phyloP scores from a whole-genome alignment of 1,140 invertebrate species.

The Agrilus planipennis region DNA sequence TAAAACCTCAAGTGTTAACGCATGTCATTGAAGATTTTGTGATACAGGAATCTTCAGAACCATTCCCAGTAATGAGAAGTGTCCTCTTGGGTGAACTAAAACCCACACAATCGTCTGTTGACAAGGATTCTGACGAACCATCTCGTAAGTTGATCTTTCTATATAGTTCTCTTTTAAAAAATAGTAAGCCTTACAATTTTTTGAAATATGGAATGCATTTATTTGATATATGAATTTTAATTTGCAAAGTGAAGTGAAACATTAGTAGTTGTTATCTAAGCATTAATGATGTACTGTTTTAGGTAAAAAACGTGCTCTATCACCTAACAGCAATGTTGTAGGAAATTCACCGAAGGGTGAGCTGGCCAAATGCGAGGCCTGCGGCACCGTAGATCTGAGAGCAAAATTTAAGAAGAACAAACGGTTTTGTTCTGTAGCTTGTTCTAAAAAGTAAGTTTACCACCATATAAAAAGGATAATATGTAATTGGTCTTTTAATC shows the following conservation, averaged over 20 bases:
- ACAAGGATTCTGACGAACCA: slow-evolving; percentile 54
- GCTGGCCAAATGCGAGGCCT: slow-evolving; percentile 63
- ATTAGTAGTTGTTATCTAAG: slow-evolving; percentile 20
- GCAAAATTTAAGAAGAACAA: slow-evolving; percentile 65
- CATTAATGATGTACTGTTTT: too few species aligned
- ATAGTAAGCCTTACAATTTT: not conserved
- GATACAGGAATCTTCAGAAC: slow-evolving; percentile 85
- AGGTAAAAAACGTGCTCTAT: slow-evolving; percentile 22
- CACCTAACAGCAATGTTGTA: slow-evolving; percentile 26
- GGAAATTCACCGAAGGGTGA: slow-evolving; percentile 32
- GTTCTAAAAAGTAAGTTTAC: slow-evolving; percentile 48
- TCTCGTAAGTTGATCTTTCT: slow-evolving; percentile 47
- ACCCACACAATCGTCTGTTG: slow-evolving; percentile 34
- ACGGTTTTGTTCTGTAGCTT: slow-evolving; percentile 65
- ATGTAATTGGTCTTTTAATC: slow-evolving; percentile 1
- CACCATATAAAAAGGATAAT: not conserved
- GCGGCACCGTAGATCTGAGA: slow-evolving; percentile 59
- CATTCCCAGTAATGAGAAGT: slow-evolving; percentile 71
- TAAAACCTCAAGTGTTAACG: slow-evolving; percentile 90
- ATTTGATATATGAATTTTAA: not conserved
- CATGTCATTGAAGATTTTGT: slow-evolving; percentile 96
- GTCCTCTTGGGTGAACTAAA: slow-evolving; percentile 37
- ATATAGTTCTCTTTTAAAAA: not conserved
- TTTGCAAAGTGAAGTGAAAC: slow-evolving; percentile 31
- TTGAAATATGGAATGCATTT: not conserved